Evolutionary conservation across 2,113 vertebrate species (phyloP).

Genomic region (Noctilio leporinus): DNA sequence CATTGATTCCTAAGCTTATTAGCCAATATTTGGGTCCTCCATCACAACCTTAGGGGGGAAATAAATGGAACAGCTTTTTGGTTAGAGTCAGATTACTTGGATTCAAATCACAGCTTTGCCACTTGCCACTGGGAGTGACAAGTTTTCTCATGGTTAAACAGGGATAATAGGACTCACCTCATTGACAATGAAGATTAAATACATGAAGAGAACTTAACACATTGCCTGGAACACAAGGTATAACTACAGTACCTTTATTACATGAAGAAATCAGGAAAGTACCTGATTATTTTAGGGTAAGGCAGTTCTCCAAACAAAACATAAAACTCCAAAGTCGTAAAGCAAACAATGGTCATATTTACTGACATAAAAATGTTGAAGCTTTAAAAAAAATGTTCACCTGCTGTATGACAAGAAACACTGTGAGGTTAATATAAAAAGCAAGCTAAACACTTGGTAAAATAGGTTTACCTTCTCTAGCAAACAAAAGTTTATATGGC

Average conservation of each 20-base stretch:
- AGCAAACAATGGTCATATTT: background rate
- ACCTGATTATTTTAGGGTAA: background rate
- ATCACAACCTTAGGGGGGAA: background rate
- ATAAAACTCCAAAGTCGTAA: background rate
- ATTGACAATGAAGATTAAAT: background rate
- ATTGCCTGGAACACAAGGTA: background rate
- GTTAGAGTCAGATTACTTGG: background rate
- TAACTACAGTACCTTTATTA: background rate
- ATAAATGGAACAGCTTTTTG: background rate
- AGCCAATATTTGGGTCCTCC: too few relatives aligned
- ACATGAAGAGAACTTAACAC: background rate
- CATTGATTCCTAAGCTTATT: too few relatives aligned
- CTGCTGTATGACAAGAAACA: background rate
- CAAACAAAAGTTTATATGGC: background rate
- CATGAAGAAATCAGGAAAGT: background rate
- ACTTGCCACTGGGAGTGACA: background rate
- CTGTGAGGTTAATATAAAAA: conserved; percentile 21
- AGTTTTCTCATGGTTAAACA: background rate
- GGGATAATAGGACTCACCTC: background rate
- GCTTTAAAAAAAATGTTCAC: background rate
- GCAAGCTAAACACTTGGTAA: background rate
- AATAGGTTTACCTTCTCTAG: background rate
- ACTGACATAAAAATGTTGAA: background rate
- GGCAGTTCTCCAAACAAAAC: background rate
- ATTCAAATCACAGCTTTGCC: background rate